Base-by-base conservation (phyloP, 1,140 invertebrate species). In the Orius insidiosus region DNA sequence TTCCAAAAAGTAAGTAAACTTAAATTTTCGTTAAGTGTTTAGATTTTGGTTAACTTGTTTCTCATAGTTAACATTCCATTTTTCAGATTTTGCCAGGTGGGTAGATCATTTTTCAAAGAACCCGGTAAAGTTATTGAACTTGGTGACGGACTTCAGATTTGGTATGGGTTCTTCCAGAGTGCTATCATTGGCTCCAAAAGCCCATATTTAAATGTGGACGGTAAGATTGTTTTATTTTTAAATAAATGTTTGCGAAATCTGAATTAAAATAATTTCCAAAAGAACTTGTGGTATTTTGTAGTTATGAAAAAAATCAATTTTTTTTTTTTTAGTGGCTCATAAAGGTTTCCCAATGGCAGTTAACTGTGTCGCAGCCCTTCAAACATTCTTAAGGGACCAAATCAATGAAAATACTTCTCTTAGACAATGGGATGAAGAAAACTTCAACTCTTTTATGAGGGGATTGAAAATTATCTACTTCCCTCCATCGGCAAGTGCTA, bases 181-280 rank as follows among this genome's bases (percentile, higher is more conserved):
- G 74, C 76, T 0, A 69, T 83, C 49, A 62, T 83, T 35, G 80
- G 80, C 0, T 77, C 75, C 60, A 70, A 67, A 51, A 24, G 24
- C 7, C 71, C 80, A 0, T 78, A 67, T 53, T 59, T 86, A 2
- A 87, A 87, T 60, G 66, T 85, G 31, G 82, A 87, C 61, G 24
- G 24, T 24, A 24, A 24, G 24, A n/a, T n/a, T n/a, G 7, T 24
- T 24, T 24, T 24, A 24, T 24, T 24, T 3, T 4, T 24, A 7
- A 4, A 4, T 24, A 24, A 4, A 24, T 24, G 24, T 4, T 24
- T 24, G 24, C n/a, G 24, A 24, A 24, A 24, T 3, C 24, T 24
- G 7, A 4, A 4, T 24, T 24, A 24, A 24, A 24, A 7, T 4
- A 7, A 3, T 24, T 24, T 24, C 24, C 24, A 24, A n/a, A n/a